These are phyloP conservation scores for Epinephelus moara DNA, from an alignment of 2,113 vertebrate genomes.

Conservation along the genomic window DNA sequence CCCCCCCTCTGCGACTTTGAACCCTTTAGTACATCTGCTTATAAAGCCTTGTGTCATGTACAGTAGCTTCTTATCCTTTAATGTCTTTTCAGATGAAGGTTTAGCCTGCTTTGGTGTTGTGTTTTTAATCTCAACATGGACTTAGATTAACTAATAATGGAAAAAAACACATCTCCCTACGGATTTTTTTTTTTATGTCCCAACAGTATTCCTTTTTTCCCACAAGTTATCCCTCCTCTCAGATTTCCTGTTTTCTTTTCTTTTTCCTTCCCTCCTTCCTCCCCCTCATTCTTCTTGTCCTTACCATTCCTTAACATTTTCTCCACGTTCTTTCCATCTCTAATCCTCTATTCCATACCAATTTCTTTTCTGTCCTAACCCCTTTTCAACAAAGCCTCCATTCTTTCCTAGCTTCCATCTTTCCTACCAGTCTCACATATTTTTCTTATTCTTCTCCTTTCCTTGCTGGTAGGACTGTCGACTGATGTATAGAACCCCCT, in stretches of 20 bases:
- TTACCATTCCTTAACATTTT: not conserved
- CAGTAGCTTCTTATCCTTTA: conserved; percentile 12
- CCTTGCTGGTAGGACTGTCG: not conserved
- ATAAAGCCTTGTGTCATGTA: conserved; percentile 19
- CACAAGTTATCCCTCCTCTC: not conserved
- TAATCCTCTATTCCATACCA: not conserved
- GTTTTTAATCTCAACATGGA: conserved; percentile 45
- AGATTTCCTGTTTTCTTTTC: not conserved
- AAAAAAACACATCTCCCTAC: conserved; percentile 15
- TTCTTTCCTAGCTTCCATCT: not conserved
- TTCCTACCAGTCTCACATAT: not conserved
- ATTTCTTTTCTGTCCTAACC: not conserved
- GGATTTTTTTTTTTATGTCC: not conserved
- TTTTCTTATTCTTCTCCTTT: not conserved
- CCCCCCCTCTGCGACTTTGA: conserved; percentile 16
- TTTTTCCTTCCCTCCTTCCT: not conserved
- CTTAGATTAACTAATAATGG: conserved; percentile 45
- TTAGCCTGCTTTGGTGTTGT: conserved; percentile 21
- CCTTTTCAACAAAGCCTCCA: not conserved
- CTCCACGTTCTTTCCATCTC: not conserved
- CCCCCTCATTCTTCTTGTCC: not conserved
- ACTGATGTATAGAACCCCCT: not conserved
- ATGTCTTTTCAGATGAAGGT: conserved; percentile 10
- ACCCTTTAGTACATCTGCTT: conserved; percentile 27
- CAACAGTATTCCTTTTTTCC: not conserved